A percentile compares a stretch with the other conserved stretches of the same genome.
Conservation (phyloP, 2,797 vertebrate genomes). For the Naso thynnoides region DNA sequence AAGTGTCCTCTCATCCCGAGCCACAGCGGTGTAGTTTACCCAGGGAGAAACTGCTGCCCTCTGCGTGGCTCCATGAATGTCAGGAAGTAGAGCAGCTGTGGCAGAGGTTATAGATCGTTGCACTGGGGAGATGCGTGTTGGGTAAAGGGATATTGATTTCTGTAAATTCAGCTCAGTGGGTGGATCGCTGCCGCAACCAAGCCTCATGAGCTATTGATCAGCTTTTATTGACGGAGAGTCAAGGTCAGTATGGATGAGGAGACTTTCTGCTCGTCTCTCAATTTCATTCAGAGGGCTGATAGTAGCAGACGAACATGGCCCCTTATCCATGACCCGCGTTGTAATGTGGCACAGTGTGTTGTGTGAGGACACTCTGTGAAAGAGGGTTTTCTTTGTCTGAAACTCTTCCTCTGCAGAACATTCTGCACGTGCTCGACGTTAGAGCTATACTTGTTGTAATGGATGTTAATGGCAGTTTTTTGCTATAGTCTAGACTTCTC, state of each 20-base stretch:
- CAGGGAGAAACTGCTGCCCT: conserved; percentile 56
- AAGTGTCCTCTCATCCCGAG: conserved; percentile 50
- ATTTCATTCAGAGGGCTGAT: conserved; percentile 26
- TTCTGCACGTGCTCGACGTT: background rate
- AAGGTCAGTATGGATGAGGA: conserved; percentile 77
- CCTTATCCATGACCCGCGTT: conserved; percentile 30
- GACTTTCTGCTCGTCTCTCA: conserved; percentile 48
- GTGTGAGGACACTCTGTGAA: conserved; percentile 1
- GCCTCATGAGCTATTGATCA: conserved; percentile 77
- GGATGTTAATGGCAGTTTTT: conserved; percentile 1
- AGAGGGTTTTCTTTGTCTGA: background rate
- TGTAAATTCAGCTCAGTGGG: conserved; percentile 77
- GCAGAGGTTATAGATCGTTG: conserved; percentile 73
- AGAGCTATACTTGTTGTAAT: background rate
- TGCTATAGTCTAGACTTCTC: conserved; percentile 24
- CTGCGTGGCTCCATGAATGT: conserved; percentile 55
- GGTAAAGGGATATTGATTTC: conserved; percentile 78
- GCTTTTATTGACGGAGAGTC: conserved; percentile 73
- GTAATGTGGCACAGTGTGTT: conserved; percentile 19
- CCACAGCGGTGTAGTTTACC: conserved; percentile 63
- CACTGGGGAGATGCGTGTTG: conserved; percentile 48
- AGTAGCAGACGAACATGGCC: conserved; percentile 15
- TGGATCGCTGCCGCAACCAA: conserved; percentile 62
- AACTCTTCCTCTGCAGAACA: background rate
- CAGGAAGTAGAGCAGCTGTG: conserved; percentile 77